Evolutionary conservation across 1,140 invertebrate genomes (phyloP).

Genomic region (Melitaea cinxia): DNA sequence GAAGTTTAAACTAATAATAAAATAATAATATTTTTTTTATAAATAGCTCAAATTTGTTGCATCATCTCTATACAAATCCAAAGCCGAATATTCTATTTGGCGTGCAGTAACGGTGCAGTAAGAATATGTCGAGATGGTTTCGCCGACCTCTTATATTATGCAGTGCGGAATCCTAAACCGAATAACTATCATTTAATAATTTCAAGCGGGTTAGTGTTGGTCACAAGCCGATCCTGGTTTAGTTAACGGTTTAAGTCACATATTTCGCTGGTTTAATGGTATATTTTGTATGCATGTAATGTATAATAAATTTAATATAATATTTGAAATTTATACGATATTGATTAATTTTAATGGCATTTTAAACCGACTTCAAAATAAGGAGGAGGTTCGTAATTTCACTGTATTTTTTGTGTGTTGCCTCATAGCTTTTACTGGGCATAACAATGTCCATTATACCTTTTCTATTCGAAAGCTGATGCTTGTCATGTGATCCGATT

Average conservation of each 20-base stretch:
- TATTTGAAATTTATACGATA: too few species aligned
- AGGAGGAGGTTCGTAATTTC: too few species aligned
- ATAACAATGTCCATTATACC: too few species aligned
- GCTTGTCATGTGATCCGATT: too few species aligned
- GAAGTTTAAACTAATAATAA: too few species aligned
- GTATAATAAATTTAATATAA: background rate
- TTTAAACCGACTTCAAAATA: too few species aligned
- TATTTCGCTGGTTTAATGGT: too few species aligned
- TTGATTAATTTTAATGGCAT: too few species aligned
- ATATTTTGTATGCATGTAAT: background rate
- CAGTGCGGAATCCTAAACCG: slow-evolving; percentile 38
- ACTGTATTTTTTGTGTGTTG: too few species aligned
- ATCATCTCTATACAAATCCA: slow-evolving; percentile 42
- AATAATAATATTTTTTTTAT: too few species aligned
- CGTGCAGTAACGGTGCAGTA: slow-evolving; percentile 48
- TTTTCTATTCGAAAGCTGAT: too few species aligned
- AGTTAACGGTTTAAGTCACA: background rate
- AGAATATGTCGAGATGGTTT: slow-evolving; percentile 54
- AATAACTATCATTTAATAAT: slow-evolving; percentile 50
- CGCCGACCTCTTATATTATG: slow-evolving; percentile 42
- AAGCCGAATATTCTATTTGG: slow-evolving; percentile 65
- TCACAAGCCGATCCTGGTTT: background rate
- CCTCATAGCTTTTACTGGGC: too few species aligned
- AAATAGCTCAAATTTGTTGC: slow-evolving; percentile 1
- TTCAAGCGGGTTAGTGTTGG: slow-evolving; percentile 13